These are phyloP conservation scores for Triplophysa yarkandensis DNA, from an alignment of 2,797 vertebrate species.

Conservation along the genomic window DNA sequence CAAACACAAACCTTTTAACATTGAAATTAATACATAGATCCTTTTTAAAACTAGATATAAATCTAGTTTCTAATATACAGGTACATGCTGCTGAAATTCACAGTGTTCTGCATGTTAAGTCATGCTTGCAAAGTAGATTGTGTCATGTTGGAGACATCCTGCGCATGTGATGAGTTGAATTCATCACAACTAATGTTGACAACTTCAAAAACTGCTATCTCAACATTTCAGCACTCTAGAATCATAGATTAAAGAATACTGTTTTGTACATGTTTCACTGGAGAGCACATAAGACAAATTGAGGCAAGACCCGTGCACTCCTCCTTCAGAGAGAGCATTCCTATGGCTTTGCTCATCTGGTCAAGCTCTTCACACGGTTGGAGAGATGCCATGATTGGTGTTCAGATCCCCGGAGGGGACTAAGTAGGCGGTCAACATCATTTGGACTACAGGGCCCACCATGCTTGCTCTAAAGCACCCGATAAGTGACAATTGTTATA, in stretches of 20 bases:
- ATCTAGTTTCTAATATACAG: neutral
- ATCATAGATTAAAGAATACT: neutral
- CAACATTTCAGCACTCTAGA: neutral
- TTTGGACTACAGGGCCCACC: neutral
- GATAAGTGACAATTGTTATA: neutral
- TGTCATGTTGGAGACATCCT: neutral
- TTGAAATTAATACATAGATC: neutral
- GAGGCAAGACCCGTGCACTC: neutral
- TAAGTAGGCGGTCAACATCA: constrained; percentile 10
- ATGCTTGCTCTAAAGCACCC: neutral
- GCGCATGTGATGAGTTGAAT: too few species aligned
- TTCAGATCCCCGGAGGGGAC: constrained; percentile 4
- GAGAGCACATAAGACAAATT: neutral
- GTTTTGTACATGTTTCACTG: neutral
- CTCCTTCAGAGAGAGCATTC: constrained; percentile 21
- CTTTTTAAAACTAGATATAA: neutral
- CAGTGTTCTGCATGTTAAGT: neutral
- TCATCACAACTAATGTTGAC: neutral
- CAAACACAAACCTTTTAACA: neutral
- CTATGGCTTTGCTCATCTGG: constrained; percentile 22
- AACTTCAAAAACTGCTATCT: neutral
- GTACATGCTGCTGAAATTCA: neutral
- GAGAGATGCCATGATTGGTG: neutral
- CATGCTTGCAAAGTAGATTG: neutral
- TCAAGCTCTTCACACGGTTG: constrained; percentile 22